phyloP scores from a whole-genome alignment of 2,888 invertebrate species.

The Altica lythri region DNA sequence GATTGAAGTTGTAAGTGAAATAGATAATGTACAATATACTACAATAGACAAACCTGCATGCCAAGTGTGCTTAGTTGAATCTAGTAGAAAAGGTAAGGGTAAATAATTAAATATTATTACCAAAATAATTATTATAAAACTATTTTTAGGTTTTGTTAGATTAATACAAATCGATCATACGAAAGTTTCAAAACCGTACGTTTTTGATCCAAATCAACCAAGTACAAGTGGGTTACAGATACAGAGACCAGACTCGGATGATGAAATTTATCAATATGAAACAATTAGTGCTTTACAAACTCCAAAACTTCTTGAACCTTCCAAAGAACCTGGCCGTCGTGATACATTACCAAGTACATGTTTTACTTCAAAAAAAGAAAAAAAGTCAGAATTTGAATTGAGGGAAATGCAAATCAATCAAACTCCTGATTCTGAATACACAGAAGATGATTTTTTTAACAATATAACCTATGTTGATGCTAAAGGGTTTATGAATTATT shows the following conservation, averaged over 20 bases:
- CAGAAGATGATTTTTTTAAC: slow-evolving; percentile 45
- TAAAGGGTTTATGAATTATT: slow-evolving; percentile 70
- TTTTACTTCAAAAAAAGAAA: slow-evolving; percentile 49
- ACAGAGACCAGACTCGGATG: slow-evolving; percentile 33
- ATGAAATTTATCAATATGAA: slow-evolving; percentile 39
- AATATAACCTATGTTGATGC: slow-evolving; percentile 65
- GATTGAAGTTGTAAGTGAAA: slow-evolving; percentile 65
- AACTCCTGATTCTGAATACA: slow-evolving; percentile 15
- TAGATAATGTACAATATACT: slow-evolving; percentile 41
- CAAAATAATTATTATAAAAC: background rate
- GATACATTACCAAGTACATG: slow-evolving; percentile 62
- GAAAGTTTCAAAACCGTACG: slow-evolving; percentile 20
- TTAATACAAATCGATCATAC: slow-evolving; percentile 35
- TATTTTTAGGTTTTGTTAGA: slow-evolving; percentile 36
- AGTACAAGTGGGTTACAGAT: slow-evolving; percentile 33
- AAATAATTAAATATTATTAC: background rate
- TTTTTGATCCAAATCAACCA: slow-evolving; percentile 28
- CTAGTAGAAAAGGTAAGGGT: slow-evolving; percentile 40
- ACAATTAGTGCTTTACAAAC: slow-evolving; percentile 39
- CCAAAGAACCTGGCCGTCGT: slow-evolving; percentile 42
- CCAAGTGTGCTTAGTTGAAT: slow-evolving; percentile 41
- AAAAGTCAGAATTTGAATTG: slow-evolving; percentile 34
- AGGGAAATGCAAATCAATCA: slow-evolving; percentile 51
- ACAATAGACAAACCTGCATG: slow-evolving; percentile 43
- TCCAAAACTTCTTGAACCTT: slow-evolving; percentile 37